Base-by-base conservation (phyloP, 2,113 vertebrate genomes). In the Cheirogaleus medius region DNA sequence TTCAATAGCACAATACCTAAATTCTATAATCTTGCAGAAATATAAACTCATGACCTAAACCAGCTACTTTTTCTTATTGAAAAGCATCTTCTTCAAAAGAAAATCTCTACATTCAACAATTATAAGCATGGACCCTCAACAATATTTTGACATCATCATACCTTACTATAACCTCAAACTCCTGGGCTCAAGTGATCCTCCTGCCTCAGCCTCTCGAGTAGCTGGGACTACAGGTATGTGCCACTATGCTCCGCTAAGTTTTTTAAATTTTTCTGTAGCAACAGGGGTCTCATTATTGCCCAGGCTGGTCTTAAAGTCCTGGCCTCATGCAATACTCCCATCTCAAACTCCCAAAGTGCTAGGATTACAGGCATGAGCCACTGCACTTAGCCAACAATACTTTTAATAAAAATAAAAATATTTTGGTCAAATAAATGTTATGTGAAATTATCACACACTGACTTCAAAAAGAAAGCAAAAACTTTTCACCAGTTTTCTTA, bases 371-470 rank as follows among this genome's bases (percentile, higher is more conserved):
- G 60, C 25, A 60, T 60, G 23, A 60, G 25, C 60, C 25, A 29
- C 60, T 29, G 27, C 27, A 63, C 11, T 27, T 5, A 63, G 60
- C 60, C 60, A 29, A 63, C 60, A 63, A 63, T 27, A 83, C 23
- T 95, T 95, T 90, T 47, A 83, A 85, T 64, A 94, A 81, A 90
- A 95, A 93, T 66, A 7, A 89, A 97, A 88, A 68, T 83, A 94
- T 56, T 77, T 81, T 93, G 37, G 44, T 37, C 60, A 93, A 92
- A 25, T 76, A 89, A 86, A 44, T 64, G 83, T 73, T 20, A 87
- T 37, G n/a, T 66, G 47, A 77, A 77, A 86, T 64, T 58, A 77
- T 8, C 91, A 96, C 18, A 87, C 5, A 87, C 5, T 58, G n/a
- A 87, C 11, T 58, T 15, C 39, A 91, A 92, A 2, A 77, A 95